Percentiles rank a stretch among this genome's conserved stretches.
These are phyloP conservation scores for Patiria miniata DNA, from an alignment of 35 echinoderm and acorn worm species.

Conservation along the genomic window DNA sequence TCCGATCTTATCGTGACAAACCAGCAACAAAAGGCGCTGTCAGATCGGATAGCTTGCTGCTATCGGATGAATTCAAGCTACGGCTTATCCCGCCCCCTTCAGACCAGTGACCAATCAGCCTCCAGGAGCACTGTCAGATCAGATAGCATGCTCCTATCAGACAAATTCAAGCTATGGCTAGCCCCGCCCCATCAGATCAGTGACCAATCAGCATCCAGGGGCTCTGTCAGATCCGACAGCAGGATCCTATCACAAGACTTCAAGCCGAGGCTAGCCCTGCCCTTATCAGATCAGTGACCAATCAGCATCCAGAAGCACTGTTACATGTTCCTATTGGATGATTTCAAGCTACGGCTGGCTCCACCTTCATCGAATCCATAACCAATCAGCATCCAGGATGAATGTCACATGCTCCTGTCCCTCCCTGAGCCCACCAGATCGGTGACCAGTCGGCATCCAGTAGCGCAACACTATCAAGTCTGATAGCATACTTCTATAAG, in stretches of 20 bases:
- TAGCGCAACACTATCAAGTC: constrained; percentile 49
- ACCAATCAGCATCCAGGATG: constrained; percentile 25
- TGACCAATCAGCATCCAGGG: constrained; percentile 20
- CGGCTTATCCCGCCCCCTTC: constrained; percentile 34
- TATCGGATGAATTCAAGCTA: constrained; percentile 56
- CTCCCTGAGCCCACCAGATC: constrained; percentile 18
- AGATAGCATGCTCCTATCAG: constrained; percentile 82
- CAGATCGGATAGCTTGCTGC: constrained; percentile 75
- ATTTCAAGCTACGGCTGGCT: constrained; percentile 37
- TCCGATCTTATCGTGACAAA: constrained; percentile 46
- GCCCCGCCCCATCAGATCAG: constrained; percentile 34
- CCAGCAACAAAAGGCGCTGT: constrained; percentile 39
- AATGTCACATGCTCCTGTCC: constrained; percentile 36
- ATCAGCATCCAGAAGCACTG: constrained; percentile 26
- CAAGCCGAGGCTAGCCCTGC: constrained; percentile 54
- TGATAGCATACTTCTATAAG: constrained; percentile 84
- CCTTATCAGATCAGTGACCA: not conserved
- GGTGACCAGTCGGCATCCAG: not conserved
- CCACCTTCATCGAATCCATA: not conserved
- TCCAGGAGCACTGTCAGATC: constrained; percentile 42
- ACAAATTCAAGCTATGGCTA: constrained; percentile 66
- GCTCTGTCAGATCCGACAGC: constrained; percentile 68
- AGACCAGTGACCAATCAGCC: not conserved
- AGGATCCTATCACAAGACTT: constrained; percentile 71
- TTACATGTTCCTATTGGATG: constrained; percentile 74